A percentile compares a stretch with the other conserved stretches of the same genome.
Conservation (phyloP, 2,888 invertebrate species). For the Ptilodon capucinus region DNA sequence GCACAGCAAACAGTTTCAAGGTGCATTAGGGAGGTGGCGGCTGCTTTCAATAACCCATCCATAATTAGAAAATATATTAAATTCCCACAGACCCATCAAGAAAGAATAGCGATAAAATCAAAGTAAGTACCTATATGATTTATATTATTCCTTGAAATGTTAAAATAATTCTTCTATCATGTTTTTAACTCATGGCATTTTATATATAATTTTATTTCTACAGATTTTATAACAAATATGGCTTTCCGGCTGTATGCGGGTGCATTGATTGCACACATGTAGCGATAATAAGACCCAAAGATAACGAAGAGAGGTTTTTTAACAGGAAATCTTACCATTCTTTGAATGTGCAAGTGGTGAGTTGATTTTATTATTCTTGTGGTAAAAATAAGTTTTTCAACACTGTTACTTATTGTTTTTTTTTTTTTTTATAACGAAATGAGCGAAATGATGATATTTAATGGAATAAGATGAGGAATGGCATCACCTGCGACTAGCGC, state of each 20-base stretch:
- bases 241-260: constrained; percentile 1
- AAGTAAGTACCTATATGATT: not conserved
- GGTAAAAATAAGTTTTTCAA: too few species aligned
- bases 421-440: too few species aligned
- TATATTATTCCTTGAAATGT: not conserved
- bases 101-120: constrained; percentile 1
- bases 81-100: constrained; percentile 12
- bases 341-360: not conserved
- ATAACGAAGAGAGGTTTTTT: not conserved
- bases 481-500: too few species aligned
- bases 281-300: not conserved
- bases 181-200: too few species aligned
- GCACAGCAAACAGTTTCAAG: constrained; percentile 19
- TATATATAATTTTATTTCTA: not conserved
- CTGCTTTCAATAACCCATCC: constrained; percentile 6
- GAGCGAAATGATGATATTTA: too few species aligned
- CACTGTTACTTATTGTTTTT: too few species aligned
- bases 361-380: too few species aligned
- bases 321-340: not conserved
- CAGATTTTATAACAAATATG: not conserved
- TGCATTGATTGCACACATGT: constrained; percentile 5
- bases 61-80: constrained; percentile 16
- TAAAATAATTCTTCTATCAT: not conserved
- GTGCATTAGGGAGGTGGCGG: constrained; percentile 10
- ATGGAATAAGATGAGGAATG: too few species aligned